phyloP scores from a whole-genome alignment of 2,888 invertebrate species.

The Drosophila pseudotalamancana region DNA sequence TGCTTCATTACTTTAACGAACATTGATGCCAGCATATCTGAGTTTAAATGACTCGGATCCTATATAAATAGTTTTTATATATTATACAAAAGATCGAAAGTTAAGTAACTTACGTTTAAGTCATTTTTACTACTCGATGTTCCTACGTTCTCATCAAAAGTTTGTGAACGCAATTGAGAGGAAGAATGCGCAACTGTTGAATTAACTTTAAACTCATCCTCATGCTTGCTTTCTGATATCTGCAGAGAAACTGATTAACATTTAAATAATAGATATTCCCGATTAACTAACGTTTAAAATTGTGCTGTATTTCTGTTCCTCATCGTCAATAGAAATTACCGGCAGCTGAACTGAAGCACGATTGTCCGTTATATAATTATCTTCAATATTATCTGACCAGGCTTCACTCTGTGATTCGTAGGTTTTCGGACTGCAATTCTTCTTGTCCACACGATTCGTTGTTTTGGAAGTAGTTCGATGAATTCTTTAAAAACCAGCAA shows the following conservation, averaged over 20 bases:
- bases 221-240: not conserved
- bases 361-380: not conserved
- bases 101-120: constrained; percentile 1
- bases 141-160: constrained; percentile 14
- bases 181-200: constrained; percentile 5
- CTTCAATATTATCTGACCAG: not conserved
- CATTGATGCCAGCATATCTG: constrained; percentile 7
- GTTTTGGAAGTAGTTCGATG: not conserved
- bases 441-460: not conserved
- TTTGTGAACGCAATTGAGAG: not conserved
- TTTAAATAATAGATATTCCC: not conserved
- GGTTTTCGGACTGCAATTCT: not conserved
- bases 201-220: not conserved
- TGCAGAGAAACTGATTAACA: not conserved
- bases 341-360: constrained; percentile 10
- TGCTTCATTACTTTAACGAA: constrained; percentile 14
- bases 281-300: constrained; percentile 9
- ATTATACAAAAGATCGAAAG: not conserved
- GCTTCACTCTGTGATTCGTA: not conserved
- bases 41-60: constrained; percentile 2
- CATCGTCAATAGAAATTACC: constrained; percentile 12
- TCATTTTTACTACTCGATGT: not conserved
- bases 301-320: constrained; percentile 19
- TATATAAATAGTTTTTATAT: not conserved
- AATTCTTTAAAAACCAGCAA: not conserved